Percentiles rank a stretch among this genome's conserved stretches.
Evolutionary conservation across 2,888 invertebrate genomes (phyloP).

Genomic region (Punctoribates punctum): DNA sequence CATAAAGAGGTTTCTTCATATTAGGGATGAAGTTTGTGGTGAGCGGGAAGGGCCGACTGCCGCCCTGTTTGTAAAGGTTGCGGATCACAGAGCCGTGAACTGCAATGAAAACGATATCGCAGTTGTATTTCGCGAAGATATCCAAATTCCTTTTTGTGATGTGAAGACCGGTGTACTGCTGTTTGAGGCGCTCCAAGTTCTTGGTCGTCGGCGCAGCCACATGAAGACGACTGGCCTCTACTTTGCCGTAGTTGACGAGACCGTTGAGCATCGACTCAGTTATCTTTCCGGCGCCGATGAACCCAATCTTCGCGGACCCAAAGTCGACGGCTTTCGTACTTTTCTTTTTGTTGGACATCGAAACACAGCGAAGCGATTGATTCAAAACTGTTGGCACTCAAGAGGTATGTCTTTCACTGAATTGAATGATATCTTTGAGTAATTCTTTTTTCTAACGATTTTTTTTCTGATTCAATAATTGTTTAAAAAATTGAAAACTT

Average conservation of each 20-base stretch:
- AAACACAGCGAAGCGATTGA: too few relatives aligned
- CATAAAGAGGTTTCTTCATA: constrained; percentile 39
- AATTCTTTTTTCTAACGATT: too few relatives aligned
- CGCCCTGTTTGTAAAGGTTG: constrained; percentile 41
- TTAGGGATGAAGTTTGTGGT: constrained; percentile 43
- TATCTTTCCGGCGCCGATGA: constrained; percentile 44
- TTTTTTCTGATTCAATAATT: too few relatives aligned
- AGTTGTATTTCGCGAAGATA: constrained; percentile 42
- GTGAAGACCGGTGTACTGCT: constrained; percentile 34
- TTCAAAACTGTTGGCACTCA: too few relatives aligned
- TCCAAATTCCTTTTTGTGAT: constrained; percentile 44
- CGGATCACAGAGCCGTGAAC: constrained; percentile 39
- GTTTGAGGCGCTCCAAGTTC: constrained; percentile 42
- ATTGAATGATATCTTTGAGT: too few relatives aligned
- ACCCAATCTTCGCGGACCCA: constrained; percentile 42
- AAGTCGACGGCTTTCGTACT: constrained; percentile 25
- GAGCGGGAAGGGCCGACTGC: constrained; percentile 39
- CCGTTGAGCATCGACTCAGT: constrained; percentile 41
- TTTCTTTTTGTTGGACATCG: constrained; percentile 15
- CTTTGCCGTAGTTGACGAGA: constrained; percentile 42
- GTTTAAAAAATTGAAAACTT: too few relatives aligned
- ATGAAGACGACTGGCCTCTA: constrained; percentile 37
- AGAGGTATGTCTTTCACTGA: too few relatives aligned
- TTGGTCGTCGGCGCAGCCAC: constrained; percentile 44
- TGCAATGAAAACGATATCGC: constrained; percentile 44